Base-by-base conservation (phyloP, 2,888 invertebrate species). In the Epistrophe grossulariae region DNA sequence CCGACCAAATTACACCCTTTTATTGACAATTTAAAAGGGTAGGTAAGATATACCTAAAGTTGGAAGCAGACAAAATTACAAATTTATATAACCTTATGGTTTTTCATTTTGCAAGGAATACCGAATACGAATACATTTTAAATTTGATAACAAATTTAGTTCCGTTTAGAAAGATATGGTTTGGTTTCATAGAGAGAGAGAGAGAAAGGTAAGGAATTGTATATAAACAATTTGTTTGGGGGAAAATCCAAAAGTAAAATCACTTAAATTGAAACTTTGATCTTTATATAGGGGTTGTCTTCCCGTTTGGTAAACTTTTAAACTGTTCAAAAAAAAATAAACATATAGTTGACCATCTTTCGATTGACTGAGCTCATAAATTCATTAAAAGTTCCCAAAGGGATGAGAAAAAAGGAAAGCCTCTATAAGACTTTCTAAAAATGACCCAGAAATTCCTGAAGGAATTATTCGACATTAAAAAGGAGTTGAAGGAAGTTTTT, bases 321-420 rank as follows among this genome's bases (percentile, higher is more conserved):
- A 64, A 79, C 66, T 62, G 55, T 68, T 45, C 15, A 17, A 66
- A 45, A 17, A 6, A 40, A 6, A 52, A 24, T 24, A 52, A 72
- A 72, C 38, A 66, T 62, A 84, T 62, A 77, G 66, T 52, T 71
- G 66, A 72, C 77, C 62, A 73, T 77, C 70, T 70, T 68, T 70
- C 57, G 73, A 38, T 78, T 78, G 81, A 72, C 77, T 68, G 62
- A 70, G 50, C 84, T 85, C 77, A 78, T 85, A 85, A 85, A 85
- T 85, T 85, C 84, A 81, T 81, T 81, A 81, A 57, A 73, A 81
- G 78, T 52, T 73, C 70, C 40, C 68, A 57, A 38, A 35, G 13
- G 38, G 50, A 28, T 31, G 38, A 9, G 13, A 64, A 72, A 19
- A 57, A 68, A 50, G 43, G 52, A 66, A 43, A 43, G 28, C 64